Conservation (phyloP, 1,140 invertebrate genomes). For the Drosophila suzukii region DNA sequence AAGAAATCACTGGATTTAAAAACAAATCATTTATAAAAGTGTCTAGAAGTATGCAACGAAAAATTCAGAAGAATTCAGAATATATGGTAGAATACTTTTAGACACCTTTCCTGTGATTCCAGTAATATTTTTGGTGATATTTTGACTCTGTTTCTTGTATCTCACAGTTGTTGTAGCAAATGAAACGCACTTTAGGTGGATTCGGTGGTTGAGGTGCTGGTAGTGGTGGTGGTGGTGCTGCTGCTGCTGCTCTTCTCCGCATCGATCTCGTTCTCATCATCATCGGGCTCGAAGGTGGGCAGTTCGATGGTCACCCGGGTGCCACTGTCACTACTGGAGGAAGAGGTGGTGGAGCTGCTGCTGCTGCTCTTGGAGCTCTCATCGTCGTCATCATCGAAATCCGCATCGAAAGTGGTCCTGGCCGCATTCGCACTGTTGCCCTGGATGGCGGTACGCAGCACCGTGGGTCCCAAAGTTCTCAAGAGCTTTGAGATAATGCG, state of each 20-base stretch:
- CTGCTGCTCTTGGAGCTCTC: constrained; percentile 37
- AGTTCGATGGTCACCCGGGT: constrained; percentile 84
- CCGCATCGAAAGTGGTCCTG: constrained; percentile 78
- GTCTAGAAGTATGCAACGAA: background rate
- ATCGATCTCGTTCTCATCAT: constrained; percentile 80
- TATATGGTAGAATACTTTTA: background rate
- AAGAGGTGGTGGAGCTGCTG: constrained; percentile 59
- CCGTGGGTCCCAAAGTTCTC: constrained; percentile 88
- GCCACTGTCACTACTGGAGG: constrained; percentile 58
- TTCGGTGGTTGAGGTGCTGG: constrained; percentile 36
- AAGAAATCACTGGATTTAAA: background rate
- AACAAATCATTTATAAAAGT: background rate
- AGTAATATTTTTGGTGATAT: background rate
- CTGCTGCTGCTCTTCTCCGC: constrained; percentile 41
- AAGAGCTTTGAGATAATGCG: constrained; percentile 88
- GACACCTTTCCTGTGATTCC: background rate
- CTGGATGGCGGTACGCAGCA: constrained; percentile 85
- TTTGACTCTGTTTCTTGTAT: constrained; percentile 2
- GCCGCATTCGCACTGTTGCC: constrained; percentile 76
- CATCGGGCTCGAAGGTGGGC: constrained; percentile 85
- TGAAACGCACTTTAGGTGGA: constrained; percentile 56
- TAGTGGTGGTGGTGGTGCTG: constrained; percentile 32
- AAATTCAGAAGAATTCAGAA: background rate
- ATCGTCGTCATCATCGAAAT: constrained; percentile 79
- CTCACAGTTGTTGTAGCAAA: constrained; percentile 76